Percentiles rank a stretch among this genome's conserved stretches.
phyloP scores from a whole-genome alignment of 2,797 vertebrate species.

The Psittacula derbiana region DNA sequence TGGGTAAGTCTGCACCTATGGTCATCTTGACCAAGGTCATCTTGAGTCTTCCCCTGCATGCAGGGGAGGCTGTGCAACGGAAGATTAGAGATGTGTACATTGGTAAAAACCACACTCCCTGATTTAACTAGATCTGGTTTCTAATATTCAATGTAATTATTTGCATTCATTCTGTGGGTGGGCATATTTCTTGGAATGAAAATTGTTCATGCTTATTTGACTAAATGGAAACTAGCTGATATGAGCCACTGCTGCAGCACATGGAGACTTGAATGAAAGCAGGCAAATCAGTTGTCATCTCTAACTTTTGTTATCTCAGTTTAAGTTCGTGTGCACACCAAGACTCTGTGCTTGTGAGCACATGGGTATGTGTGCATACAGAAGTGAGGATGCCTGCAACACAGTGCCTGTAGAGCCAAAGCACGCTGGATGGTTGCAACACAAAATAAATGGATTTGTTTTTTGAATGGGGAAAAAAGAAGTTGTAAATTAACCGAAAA shows the following conservation, averaged over 20 bases:
- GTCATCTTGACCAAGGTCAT: neutral
- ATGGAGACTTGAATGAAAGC: neutral
- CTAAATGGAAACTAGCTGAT: constrained; percentile 14
- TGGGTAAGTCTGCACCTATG: neutral
- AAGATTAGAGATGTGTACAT: neutral
- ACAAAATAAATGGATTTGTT: neutral
- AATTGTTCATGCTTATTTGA: constrained; percentile 3
- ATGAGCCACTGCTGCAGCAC: neutral
- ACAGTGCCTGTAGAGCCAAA: neutral
- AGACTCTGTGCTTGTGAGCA: neutral
- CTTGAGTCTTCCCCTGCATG: neutral
- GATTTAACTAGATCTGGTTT: neutral
- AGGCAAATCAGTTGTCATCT: constrained; percentile 19
- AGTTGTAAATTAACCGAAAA: neutral
- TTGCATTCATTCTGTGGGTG: constrained; percentile 13
- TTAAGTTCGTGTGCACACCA: neutral
- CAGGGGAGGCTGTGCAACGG: neutral
- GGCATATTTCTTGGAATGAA: neutral
- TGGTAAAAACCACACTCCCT: neutral
- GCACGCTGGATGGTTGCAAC: neutral
- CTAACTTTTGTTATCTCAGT: neutral
- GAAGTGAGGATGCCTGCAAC: neutral
- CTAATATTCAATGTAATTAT: neutral
- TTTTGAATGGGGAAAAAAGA: neutral
- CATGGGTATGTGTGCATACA: neutral